Conservation (phyloP, 2,113 vertebrate genomes). For the Pavo muticus region DNA sequence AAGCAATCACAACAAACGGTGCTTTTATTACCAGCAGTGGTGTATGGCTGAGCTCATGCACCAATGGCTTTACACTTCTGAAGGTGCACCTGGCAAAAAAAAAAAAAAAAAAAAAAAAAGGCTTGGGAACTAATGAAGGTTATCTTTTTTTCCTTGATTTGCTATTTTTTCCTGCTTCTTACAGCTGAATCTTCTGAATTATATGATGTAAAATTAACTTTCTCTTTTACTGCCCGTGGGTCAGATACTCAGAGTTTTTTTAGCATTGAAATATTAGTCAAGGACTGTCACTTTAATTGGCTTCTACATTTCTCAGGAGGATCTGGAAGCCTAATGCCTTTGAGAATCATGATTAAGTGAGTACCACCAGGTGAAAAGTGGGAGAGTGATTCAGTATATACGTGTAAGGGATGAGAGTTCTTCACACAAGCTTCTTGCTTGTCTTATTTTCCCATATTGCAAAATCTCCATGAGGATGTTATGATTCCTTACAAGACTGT, state of each 20-base stretch:
- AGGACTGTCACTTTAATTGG: background rate
- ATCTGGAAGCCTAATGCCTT: background rate
- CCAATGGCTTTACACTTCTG: background rate
- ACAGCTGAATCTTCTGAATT: background rate
- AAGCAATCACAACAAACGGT: fast-evolving
- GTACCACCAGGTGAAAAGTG: background rate
- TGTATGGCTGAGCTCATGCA: background rate
- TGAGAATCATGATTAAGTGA: background rate
- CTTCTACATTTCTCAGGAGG: background rate
- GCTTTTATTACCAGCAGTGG: background rate
- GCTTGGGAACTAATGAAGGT: background rate
- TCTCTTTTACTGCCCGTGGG: background rate
- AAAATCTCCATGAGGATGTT: slow-evolving; percentile 19
- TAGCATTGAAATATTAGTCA: background rate
- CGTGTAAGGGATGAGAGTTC: background rate
- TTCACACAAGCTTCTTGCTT: background rate
- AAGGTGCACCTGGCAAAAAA: background rate
- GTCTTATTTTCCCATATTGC: background rate
- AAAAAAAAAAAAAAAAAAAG: background rate
- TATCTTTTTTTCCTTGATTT: background rate
- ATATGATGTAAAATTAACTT: background rate
- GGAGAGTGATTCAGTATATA: background rate
- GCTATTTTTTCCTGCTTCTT: background rate
- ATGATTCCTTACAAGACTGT: background rate
- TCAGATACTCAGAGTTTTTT: background rate